A percentile compares a stretch with the other conserved stretches of the same genome.
Evolutionary conservation across 2,113 vertebrate species (phyloP).

Genomic region (Phrynosoma blainvillii): DNA sequence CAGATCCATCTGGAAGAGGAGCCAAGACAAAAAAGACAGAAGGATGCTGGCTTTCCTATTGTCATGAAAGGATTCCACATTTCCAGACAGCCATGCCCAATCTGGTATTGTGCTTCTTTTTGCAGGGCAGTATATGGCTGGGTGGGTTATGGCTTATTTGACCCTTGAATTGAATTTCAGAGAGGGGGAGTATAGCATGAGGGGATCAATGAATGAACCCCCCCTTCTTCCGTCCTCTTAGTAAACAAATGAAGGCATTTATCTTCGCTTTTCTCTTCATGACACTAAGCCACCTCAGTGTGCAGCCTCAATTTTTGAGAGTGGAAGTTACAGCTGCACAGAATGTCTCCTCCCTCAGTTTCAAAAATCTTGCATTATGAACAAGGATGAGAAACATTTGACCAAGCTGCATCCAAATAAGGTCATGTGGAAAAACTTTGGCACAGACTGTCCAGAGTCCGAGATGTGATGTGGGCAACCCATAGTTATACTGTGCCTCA

Average conservation of each 20-base stretch:
- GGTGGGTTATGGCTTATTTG: not conserved
- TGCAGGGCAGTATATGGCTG: not conserved
- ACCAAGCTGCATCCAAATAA: slow-evolving; percentile 5
- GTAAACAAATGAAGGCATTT: not conserved
- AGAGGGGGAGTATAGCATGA: not conserved
- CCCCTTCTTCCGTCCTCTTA: not conserved
- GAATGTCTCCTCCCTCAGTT: not conserved
- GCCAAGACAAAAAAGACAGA: not conserved
- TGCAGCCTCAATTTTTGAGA: too few relatives aligned
- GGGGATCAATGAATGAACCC: too few relatives aligned
- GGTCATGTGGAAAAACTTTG: not conserved
- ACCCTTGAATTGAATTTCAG: not conserved
- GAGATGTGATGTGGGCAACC: not conserved
- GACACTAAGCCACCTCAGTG: not conserved
- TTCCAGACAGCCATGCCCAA: not conserved
- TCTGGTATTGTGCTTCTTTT: not conserved
- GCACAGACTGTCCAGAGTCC: not conserved
- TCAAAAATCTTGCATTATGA: slow-evolving; percentile 3
- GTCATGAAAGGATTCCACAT: not conserved
- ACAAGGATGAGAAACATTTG: not conserved
- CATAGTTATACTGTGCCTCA: not conserved
- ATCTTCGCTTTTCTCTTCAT: not conserved
- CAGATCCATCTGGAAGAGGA: too few relatives aligned
- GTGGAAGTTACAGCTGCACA: not conserved
- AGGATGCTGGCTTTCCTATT: not conserved